Percentiles rank a stretch among this genome's conserved stretches.
These are phyloP conservation scores for Crocidura indochinensis DNA, from an alignment of 2,797 vertebrate genomes.

Conservation along the genomic window DNA sequence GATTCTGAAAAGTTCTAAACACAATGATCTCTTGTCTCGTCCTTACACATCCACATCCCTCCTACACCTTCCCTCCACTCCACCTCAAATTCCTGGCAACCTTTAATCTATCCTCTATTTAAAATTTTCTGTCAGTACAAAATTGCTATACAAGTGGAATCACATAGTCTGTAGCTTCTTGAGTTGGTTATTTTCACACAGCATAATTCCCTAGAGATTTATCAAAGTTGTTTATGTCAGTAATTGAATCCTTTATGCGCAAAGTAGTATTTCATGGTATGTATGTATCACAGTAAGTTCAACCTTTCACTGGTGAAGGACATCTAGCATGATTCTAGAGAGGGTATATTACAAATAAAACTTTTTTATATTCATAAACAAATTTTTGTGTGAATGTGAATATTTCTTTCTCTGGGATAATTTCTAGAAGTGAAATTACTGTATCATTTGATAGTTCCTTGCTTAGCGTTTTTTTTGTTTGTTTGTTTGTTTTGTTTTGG, in stretches of 20 bases:
- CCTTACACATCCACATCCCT: neutral
- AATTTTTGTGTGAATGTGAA: slow-evolving; percentile 16
- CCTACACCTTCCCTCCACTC: neutral
- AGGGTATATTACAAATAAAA: slow-evolving; percentile 30
- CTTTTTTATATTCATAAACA: slow-evolving; percentile 4
- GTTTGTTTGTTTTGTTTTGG: too few relatives aligned
- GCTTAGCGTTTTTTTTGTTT: neutral
- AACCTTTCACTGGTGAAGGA: neutral
- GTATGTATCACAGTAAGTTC: neutral
- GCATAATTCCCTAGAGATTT: slow-evolving; percentile 15
- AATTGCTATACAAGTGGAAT: slow-evolving; percentile 39
- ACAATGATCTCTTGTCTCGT: neutral
- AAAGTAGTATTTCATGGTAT: slow-evolving; percentile 25
- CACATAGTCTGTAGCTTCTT: slow-evolving; percentile 19
- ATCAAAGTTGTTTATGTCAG: neutral
- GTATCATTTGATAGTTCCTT: slow-evolving; percentile 18
- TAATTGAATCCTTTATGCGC: neutral
- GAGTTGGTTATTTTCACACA: neutral
- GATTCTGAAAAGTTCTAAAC: neutral
- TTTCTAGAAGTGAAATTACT: slow-evolving; percentile 9
- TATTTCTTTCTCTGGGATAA: slow-evolving; percentile 45
- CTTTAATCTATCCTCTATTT: neutral
- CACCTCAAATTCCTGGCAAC: neutral
- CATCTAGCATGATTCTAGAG: neutral
- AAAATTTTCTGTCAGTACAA: slow-evolving; percentile 15